Evolutionary conservation across 2,888 invertebrate genomes (phyloP), one percentile per base, ranked within the genome.

Genomic region (Tipula lateralis): DNA sequence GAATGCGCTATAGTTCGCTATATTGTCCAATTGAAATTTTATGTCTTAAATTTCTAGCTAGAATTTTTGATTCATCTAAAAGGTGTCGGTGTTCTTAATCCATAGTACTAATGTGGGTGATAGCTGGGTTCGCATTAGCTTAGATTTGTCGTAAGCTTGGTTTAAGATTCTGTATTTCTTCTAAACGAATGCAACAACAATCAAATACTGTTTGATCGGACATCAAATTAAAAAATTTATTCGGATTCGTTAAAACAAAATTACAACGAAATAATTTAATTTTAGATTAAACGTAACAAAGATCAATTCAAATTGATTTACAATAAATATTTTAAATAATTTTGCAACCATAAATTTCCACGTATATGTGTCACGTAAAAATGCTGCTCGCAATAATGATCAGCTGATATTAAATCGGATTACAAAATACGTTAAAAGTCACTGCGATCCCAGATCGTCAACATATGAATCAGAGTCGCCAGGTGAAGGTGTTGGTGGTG

Each of bases 341-440:
- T 44, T 44, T 30, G 32, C 82, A 12, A 82, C 6, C 82, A 82
- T 82, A 82, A 82, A 82, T 82, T 82, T 82, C 82, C 82, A 82
- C 82, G 82, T 82, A 13, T 30, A 30, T 82, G 32, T 30, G 16
- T 82, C 82, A n/a, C 82, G 82, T 30, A 82, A 82, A 30, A 82
- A 82, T 82, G 82, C 82, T 0, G 82, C 82, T 6, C 82, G 82
- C 16, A 82, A 82, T 82, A 82, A 82, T 19, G 82, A 82, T 82
- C 82, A 82, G 82, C 16, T 82, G 82, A 82, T 82, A n/a, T 82
- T 82, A 82, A 82, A 82, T 82, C 82, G 82, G 19, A 82, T 82
- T 1, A 30, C 82, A 82, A 29, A 32, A n/a, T 82, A 82, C 30
- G 82, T 82, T 32, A 82, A 30, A n/a, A 82, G n/a, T 12, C 82